A percentile compares a stretch with the other conserved stretches of the same genome.
Conservation (phyloP, 1,140 invertebrate genomes). For the Calephelis nemesis region DNA sequence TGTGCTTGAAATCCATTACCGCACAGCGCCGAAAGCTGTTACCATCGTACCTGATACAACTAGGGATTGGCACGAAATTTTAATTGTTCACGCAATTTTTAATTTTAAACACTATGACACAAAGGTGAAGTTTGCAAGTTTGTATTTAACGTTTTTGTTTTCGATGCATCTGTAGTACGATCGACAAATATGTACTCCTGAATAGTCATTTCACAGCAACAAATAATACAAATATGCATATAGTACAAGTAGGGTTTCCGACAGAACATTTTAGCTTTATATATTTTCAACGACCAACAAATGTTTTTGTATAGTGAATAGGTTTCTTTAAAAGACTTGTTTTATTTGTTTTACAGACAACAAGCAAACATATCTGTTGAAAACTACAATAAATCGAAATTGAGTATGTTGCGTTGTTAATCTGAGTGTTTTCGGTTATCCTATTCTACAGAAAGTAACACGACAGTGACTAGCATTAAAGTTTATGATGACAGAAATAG, state of each 20-base stretch:
- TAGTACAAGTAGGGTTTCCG: conserved; percentile 19
- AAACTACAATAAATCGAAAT: too few relatives aligned
- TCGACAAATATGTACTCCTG: conserved; percentile 49
- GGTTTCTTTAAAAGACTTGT: too few relatives aligned
- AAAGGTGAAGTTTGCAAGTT: conserved; percentile 18
- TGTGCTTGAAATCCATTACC: conserved; percentile 65
- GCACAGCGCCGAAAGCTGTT: conserved; percentile 48
- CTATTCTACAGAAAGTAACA: too few relatives aligned
- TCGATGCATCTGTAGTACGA: conserved; percentile 21
- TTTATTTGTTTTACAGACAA: too few relatives aligned
- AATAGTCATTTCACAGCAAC: conserved; percentile 45
- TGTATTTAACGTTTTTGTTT: not conserved
- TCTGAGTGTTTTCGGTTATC: too few relatives aligned
- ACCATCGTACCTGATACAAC: conserved; percentile 26
- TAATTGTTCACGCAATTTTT: not conserved
- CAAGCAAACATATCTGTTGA: too few relatives aligned
- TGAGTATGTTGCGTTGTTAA: too few relatives aligned
- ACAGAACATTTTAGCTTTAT: not conserved
- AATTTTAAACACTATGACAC: not conserved
- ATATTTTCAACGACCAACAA: not conserved
- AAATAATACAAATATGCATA: conserved; percentile 50
- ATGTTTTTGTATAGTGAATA: too few relatives aligned
- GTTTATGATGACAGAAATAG: too few relatives aligned
- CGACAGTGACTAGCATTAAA: too few relatives aligned
- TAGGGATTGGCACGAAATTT: conserved; percentile 2